Percentiles rank a stretch among this genome's conserved stretches.
Evolutionary conservation across 2,113 vertebrate species (phyloP).

Genomic region (Peromyscus maniculatus): DNA sequence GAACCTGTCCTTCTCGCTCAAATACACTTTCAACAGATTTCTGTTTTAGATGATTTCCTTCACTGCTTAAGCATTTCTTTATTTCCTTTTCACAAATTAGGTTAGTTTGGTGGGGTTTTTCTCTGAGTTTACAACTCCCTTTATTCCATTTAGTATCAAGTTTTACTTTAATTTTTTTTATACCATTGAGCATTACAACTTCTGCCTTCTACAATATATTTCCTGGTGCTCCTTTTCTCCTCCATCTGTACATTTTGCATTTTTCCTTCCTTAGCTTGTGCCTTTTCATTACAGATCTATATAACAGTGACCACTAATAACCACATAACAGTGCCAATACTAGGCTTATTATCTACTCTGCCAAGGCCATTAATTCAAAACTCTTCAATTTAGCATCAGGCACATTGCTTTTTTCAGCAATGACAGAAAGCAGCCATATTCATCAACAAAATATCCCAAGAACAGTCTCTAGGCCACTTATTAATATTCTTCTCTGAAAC

Average conservation of each 20-base stretch:
- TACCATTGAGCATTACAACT: not conserved
- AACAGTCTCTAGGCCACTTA: not conserved
- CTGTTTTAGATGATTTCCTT: not conserved
- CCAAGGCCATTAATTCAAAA: not conserved
- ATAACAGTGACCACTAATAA: not conserved
- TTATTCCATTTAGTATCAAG: not conserved
- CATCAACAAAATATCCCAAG: not conserved
- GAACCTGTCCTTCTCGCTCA: not conserved
- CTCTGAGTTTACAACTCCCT: not conserved
- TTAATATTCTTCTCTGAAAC: not conserved
- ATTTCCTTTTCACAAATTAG: not conserved
- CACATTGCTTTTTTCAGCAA: not conserved
- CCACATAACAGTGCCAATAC: not conserved
- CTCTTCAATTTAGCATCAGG: not conserved
- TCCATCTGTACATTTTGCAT: not conserved
- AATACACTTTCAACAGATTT: no score
- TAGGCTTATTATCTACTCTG: not conserved
- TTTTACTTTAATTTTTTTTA: not conserved
- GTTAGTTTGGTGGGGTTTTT: not conserved
- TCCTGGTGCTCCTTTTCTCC: not conserved
- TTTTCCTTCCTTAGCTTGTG: not conserved
- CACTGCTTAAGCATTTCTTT: not conserved
- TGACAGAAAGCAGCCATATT: not conserved
- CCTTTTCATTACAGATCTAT: not conserved
- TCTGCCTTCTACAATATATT: not conserved